Evolutionary conservation across 2,888 invertebrate species (phyloP), one percentile per base, ranked within the genome.

Genomic region (Chrysodeixis includens): DNA sequence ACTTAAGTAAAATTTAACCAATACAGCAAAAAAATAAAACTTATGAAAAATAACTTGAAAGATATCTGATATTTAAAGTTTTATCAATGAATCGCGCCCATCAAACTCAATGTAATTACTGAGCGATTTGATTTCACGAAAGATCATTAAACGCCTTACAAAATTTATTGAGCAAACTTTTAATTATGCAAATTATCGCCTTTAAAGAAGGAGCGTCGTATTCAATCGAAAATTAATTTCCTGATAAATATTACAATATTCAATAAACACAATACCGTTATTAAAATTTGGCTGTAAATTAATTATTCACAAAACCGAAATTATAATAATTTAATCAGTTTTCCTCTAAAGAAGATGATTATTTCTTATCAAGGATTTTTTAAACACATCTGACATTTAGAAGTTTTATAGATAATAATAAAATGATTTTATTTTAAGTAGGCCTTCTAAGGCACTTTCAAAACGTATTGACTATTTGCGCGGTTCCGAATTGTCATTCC

Each of bases 61-160:
- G n/a, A 32, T n/a, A 40, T 40, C n/a, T 40, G n/a, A 40, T 40
- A 49, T 49, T 49, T 49, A 20, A 49, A 18, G 46, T 46, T 46
- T 10, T 20, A 49, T 49, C 46, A 49, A 49, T 20, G 46, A 49
- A 49, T 49, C 20, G 10, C 18, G 20, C 16, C 46, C 46, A 49
- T 49, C 46, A 49, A 30, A 18, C 22, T 9, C 52, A 74, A 65
- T 59, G 30, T 12, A 66, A 66, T 78, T 73, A 69, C n/a, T 26
- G 30, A 40, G 55, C 55, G 52, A 30, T 56, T 30, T 40, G 46
- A 44, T 67, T 59, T 14, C 61, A 66, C 52, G 68, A 68, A 58
- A 56, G 63, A 68, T 74, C 64, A 74, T 75, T 76, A 79, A 76
- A 68, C 69, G 78, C 79, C 80, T 79, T 44, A 61, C 59, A 56